Conservation (phyloP, 2,888 invertebrate genomes). For the Tholera decimalis region DNA sequence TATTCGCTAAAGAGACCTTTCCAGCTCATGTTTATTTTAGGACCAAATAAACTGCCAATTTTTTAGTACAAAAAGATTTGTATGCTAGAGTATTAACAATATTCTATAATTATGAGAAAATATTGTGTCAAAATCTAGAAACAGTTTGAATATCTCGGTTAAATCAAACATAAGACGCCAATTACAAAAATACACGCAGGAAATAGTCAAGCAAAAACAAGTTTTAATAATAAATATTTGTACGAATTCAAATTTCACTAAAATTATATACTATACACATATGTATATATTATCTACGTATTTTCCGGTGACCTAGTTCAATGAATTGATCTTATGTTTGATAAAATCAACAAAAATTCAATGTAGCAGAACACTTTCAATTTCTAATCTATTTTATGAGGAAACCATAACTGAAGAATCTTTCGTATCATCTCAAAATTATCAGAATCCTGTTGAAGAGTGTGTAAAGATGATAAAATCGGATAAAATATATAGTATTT, state of each 20-base stretch:
- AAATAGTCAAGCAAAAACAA: constrained; percentile 16
- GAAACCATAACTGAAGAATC: constrained; percentile 36
- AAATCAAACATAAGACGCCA: constrained; percentile 5
- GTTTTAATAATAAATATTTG: constrained; percentile 35
- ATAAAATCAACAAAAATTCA: background rate
- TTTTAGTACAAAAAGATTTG: too few relatives aligned
- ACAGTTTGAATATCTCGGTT: too few relatives aligned
- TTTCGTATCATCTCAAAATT: constrained; percentile 32
- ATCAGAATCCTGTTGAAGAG: constrained; percentile 27
- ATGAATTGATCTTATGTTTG: constrained; percentile 4
- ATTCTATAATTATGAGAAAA: too few relatives aligned
- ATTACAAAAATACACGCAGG: background rate
- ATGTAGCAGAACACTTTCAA: constrained; percentile 16
- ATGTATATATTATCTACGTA: too few relatives aligned
- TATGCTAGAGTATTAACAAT: too few relatives aligned
- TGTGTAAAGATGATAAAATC: constrained; percentile 7
- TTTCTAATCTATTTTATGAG: constrained; percentile 41
- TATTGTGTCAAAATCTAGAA: too few relatives aligned
- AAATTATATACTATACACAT: background rate
- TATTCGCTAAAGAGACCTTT: too few relatives aligned
- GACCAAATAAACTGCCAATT: too few relatives aligned
- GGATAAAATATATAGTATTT: constrained; percentile 14
- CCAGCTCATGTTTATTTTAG: too few relatives aligned
- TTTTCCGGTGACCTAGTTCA: constrained; percentile 12
- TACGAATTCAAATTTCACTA: constrained; percentile 15